phyloP scores from a whole-genome alignment of 1,140 invertebrate species.

The Mesaphorura yosii region DNA sequence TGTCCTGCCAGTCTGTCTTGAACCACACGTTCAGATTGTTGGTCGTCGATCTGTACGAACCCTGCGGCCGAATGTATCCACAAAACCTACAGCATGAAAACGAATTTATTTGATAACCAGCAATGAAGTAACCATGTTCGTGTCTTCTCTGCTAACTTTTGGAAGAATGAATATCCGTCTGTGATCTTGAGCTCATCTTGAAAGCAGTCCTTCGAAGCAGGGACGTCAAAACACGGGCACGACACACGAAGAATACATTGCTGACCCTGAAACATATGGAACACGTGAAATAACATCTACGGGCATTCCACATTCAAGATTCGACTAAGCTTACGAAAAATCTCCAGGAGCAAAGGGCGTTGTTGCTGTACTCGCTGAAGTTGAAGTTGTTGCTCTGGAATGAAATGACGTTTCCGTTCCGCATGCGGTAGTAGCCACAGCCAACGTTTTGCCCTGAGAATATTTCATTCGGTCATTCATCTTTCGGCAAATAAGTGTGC shows the following conservation, averaged over 20 bases:
- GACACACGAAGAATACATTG: not conserved
- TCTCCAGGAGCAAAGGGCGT: slow-evolving; percentile 1
- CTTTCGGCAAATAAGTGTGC: too few species aligned
- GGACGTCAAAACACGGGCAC: slow-evolving; percentile 7
- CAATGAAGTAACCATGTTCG: not conserved
- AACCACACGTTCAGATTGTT: slow-evolving; percentile 1
- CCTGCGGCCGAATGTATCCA: not conserved
- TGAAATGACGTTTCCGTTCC: not conserved
- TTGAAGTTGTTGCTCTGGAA: slow-evolving; percentile 5
- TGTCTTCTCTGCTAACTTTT: slow-evolving; percentile 2
- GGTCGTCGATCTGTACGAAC: not conserved
- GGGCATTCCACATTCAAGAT: not conserved
- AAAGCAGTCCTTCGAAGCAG: not conserved
- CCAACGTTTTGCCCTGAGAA: not conserved
- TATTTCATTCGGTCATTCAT: too few species aligned
- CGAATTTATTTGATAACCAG: not conserved
- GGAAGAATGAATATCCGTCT: not conserved
- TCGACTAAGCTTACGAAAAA: not conserved
- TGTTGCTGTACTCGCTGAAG: slow-evolving; percentile 1
- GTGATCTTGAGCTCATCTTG: slow-evolving; percentile 1
- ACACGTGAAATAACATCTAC: not conserved
- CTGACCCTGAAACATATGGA: not conserved
- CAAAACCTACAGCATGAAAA: slow-evolving; percentile 1
- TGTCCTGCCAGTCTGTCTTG: not conserved
- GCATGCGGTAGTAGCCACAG: slow-evolving; percentile 4